Base-by-base conservation (phyloP, 1,140 invertebrate species). In the Rhysida immarginata region DNA sequence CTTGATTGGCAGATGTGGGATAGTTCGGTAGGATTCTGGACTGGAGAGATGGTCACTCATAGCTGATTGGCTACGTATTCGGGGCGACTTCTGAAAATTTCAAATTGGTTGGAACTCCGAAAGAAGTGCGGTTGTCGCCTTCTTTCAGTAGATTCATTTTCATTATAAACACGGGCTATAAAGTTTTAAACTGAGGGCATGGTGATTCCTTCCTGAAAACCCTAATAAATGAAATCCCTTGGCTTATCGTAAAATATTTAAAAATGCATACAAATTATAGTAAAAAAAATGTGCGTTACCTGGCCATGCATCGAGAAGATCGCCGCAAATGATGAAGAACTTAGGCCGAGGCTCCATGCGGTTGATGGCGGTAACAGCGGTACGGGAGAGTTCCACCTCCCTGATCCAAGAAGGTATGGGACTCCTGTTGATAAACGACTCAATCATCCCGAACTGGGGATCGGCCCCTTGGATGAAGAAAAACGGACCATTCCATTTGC, bases 241-340 rank as follows among this genome's bases (percentile, higher is more conserved):
- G n/a, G n/a, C n/a, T n/a, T n/a, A n/a, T n/a, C n/a, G n/a, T n/a
- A n/a, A n/a, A n/a, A n/a, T n/a, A n/a, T n/a, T n/a, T n/a, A n/a
- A n/a, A n/a, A n/a, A n/a, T n/a, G n/a, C n/a, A n/a, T n/a, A n/a
- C n/a, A n/a, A n/a, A n/a, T n/a, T n/a, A n/a, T n/a, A n/a, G n/a
- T n/a, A n/a, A n/a, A n/a, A n/a, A n/a, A n/a, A n/a, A n/a, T n/a
- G n/a, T n/a, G n/a, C n/a, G n/a, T 41, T 61, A 69, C 74, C 65
- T 2, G 75, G 75, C 60, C 71, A 70, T 24, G 74, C 74, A 65
- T 79, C 68, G 46, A 75, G 61, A 43, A 79, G 62, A 63, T 79
- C 77, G 1, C 77, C 77, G 64, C 78, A 79, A 16, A 79, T 67
- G 16, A 79, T 66, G 55, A 78, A 69, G 64, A 79, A 79, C 52